These are phyloP conservation scores for Sylvilagus bachmani DNA, from an alignment of 2,113 vertebrate species.

Conservation along the genomic window DNA sequence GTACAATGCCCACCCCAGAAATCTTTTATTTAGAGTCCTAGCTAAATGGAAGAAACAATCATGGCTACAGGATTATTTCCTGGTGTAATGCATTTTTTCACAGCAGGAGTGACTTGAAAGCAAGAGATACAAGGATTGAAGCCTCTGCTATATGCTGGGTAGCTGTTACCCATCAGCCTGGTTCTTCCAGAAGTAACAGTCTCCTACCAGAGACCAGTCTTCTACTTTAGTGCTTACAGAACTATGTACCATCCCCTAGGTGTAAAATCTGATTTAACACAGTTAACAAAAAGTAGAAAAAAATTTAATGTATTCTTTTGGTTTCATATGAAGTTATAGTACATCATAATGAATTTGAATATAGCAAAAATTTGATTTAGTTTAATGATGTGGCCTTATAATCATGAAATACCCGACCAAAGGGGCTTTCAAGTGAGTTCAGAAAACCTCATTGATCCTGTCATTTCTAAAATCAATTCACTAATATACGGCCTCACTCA, in stretches of 20 bases:
- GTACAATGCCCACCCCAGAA: too few relatives aligned
- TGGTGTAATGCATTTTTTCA: neutral
- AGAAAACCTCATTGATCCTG: neutral
- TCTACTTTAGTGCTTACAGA: neutral
- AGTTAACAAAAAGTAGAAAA: neutral
- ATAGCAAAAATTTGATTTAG: neutral
- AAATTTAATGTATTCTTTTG: neutral
- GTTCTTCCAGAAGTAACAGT: neutral
- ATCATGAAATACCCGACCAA: neutral
- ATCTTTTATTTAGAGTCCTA: neutral
- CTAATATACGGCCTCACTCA: neutral
- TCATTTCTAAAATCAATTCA: neutral
- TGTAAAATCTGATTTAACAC: neutral
- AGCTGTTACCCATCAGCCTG: neutral
- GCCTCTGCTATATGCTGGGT: neutral
- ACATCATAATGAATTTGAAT: neutral
- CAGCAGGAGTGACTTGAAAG: neutral
- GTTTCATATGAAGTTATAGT: neutral
- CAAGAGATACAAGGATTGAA: neutral
- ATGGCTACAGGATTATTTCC: too few relatives aligned
- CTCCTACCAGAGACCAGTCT: neutral
- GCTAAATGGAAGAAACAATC: neutral
- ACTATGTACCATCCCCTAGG: too few relatives aligned
- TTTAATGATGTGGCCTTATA: neutral
- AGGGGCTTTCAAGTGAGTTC: neutral